Conservation (phyloP, 2,888 invertebrate genomes). For the Nycteola revayana region DNA sequence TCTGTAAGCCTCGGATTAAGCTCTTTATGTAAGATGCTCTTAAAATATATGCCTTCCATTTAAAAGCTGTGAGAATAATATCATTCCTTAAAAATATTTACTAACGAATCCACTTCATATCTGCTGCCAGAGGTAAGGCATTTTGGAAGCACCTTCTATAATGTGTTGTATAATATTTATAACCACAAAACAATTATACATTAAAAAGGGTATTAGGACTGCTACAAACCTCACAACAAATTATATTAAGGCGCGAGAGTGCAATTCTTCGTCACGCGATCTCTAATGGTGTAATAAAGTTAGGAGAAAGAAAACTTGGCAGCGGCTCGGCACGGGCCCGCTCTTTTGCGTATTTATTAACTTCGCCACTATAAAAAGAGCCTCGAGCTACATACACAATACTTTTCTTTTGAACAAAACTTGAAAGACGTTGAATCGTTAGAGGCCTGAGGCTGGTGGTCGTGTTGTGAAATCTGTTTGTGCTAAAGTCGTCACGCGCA, state of each 20-base stretch:
- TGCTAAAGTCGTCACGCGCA: slow-evolving; percentile 79
- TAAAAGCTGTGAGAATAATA: too few species aligned
- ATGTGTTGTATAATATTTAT: too few species aligned
- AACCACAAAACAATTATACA: too few species aligned
- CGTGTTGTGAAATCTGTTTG: slow-evolving; percentile 77
- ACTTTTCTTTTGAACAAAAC: slow-evolving; percentile 36
- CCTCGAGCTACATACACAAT: slow-evolving; percentile 38
- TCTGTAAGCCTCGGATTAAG: too few species aligned
- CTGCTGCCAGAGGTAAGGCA: too few species aligned
- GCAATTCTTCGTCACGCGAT: slow-evolving; percentile 71
- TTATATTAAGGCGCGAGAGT: slow-evolving; percentile 62
- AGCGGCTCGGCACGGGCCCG: slow-evolving; percentile 44
- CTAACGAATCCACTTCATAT: too few species aligned
- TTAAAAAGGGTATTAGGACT: slow-evolving; percentile 47
- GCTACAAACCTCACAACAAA: slow-evolving; percentile 63
- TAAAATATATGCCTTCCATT: too few species aligned
- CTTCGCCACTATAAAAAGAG: slow-evolving; percentile 54
- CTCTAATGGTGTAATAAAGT: slow-evolving; percentile 79
- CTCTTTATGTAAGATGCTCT: too few species aligned
- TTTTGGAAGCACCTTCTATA: too few species aligned
- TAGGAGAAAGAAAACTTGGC: slow-evolving; percentile 74
- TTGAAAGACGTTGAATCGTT: slow-evolving; percentile 30
- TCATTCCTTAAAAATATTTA: too few species aligned
- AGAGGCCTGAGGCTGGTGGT: slow-evolving; percentile 53
- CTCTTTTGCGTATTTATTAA: slow-evolving; percentile 78